Base-by-base conservation (phyloP, 2,113 vertebrate species). In the Prinia subflava region DNA sequence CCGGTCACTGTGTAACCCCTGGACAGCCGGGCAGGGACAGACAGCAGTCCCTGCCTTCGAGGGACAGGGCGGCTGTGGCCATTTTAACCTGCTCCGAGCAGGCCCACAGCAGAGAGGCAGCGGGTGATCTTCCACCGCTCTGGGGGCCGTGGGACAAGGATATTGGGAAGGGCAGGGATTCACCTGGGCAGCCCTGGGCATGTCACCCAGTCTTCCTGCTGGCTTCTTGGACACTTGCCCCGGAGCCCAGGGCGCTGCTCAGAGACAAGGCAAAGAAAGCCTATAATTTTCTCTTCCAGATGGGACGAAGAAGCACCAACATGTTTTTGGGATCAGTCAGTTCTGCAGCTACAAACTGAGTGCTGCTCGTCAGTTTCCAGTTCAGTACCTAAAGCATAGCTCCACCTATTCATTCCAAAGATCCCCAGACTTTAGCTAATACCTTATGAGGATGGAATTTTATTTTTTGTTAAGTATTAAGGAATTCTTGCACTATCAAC, bases 261-360 rank as follows among this genome's bases (percentile, higher is more conserved):
- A 57, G 10, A 70, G 21, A 6, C 24, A 25, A 60, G 44, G 17
- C 41, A 53, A 80, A 83, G 52, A n/a, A 79, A 77, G 53, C 16
- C 16, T 15, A 1, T 5, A 1, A 8, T 33, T 70, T 82, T 24
- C 35, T 87, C 42, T 75, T 88, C 33, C 41, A 64, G 44, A 37
- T 49, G 46, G 55, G n/a, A 65, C 0, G 1, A 69, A 56, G 42
- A 37, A 13, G 59, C n/a, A 71, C 18, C 0, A 2, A 44, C 27
- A 25, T 3, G 1, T 47, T 73, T 53, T 49, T 23, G 20, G 15
- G 37, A 41, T 46, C 46, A 41, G 25, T n/a, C 20, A 3, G 37
- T 41, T 73, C 63, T 50, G 53, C 50, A 91, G 22, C 56, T 70
- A 31, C 5, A 24, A 89, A 21, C 59, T 1, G 7, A 41, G 28